Percentiles rank a stretch among this genome's conserved stretches.
phyloP scores from a whole-genome alignment of 2,113 vertebrate genomes.

The Ardeotis arabs region DNA sequence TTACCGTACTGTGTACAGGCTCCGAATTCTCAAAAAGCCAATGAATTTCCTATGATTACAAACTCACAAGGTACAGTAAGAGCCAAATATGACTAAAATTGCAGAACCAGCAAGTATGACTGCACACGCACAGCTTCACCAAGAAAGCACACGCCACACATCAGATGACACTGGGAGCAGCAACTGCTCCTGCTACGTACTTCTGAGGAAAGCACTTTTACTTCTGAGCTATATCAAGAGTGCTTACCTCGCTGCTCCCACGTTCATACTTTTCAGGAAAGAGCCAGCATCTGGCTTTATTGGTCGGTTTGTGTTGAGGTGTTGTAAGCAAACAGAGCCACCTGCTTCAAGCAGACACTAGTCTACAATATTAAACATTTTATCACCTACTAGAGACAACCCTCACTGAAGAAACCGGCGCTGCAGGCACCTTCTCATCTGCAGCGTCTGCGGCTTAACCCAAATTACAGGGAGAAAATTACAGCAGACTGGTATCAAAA shows the following conservation, averaged over 20 bases:
- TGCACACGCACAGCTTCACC: accelerated
- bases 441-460: not conserved
- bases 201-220: not conserved
- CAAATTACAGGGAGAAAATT: not conserved
- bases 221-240: not conserved
- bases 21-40: accelerated
- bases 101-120: accelerated
- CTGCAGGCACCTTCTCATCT: not conserved
- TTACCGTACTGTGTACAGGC: accelerated
- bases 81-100: accelerated
- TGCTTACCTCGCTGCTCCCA: accelerated
- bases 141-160: not conserved
- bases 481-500: not conserved
- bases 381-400: not conserved
- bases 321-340: not conserved
- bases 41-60: accelerated
- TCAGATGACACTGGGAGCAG: accelerated
- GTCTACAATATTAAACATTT: accelerated
- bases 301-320: accelerated
- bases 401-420: not conserved
- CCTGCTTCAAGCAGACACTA: not conserved
- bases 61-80: not conserved
- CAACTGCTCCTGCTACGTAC: accelerated
- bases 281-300: not conserved
- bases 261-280: not conserved